A percentile compares a stretch with the other conserved stretches of the same genome.
These are phyloP conservation scores for Nesogale talazaci DNA, from an alignment of 2,113 vertebrate species.

Conservation along the genomic window DNA sequence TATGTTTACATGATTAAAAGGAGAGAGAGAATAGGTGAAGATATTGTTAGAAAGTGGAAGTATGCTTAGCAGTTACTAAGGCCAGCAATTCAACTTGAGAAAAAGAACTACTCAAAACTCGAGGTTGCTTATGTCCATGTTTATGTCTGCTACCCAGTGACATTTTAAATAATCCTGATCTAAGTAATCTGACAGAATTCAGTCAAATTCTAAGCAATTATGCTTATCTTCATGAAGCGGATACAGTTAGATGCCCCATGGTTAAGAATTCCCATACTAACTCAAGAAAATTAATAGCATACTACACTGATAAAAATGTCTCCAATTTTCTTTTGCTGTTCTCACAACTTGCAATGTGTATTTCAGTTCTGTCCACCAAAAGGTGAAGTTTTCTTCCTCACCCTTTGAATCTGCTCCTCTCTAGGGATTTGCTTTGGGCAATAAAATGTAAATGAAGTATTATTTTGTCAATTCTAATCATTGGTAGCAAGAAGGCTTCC, in stretches of 20 bases:
- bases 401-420: background rate
- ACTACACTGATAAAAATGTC: background rate
- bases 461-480: background rate
- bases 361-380: no score
- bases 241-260: slow-evolving; percentile 14
- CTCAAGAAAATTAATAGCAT: slow-evolving; percentile 20
- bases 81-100: slow-evolving; percentile 17
- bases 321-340: background rate
- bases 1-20: background rate
- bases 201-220: slow-evolving; percentile 39
- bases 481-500: slow-evolving; percentile 26
- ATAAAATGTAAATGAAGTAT: background rate
- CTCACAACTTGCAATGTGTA: background rate
- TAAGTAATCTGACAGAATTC: slow-evolving; percentile 27
- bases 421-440: slow-evolving; percentile 22
- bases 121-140: slow-evolving; percentile 6
- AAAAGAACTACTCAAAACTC: slow-evolving; percentile 42
- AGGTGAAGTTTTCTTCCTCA: no score
- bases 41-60: slow-evolving; percentile 7
- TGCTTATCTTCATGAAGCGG: background rate
- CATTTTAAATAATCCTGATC: slow-evolving; percentile 15
- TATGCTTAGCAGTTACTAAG: background rate
- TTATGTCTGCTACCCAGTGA: slow-evolving; percentile 6
- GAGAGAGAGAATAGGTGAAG: background rate
- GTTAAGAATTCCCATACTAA: slow-evolving; percentile 46